Conservation (phyloP, 2,888 invertebrate genomes). For the Spisula solida region DNA sequence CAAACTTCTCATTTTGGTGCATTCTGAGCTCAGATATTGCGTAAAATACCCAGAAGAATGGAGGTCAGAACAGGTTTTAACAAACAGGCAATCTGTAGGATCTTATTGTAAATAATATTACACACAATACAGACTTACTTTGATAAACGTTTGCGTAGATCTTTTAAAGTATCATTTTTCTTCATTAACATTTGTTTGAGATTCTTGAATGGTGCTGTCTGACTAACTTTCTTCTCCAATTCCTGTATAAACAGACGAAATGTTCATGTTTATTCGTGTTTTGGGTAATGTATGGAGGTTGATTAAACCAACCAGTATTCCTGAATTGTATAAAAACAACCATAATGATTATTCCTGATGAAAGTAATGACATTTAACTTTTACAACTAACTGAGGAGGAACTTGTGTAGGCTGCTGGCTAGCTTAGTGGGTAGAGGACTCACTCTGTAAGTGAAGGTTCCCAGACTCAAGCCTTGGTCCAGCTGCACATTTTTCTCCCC, state of each 20-base stretch:
- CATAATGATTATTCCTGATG: neutral
- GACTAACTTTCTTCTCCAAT: constrained; percentile 89
- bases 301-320: neutral
- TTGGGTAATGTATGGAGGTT: neutral
- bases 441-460: too few relatives aligned
- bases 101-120: neutral
- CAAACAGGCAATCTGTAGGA: too few relatives aligned
- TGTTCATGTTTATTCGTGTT: neutral
- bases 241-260: constrained; percentile 86
- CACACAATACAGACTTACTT: constrained; percentile 82
- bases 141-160: constrained; percentile 87
- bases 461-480: too few relatives aligned
- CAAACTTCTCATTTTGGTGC: too few relatives aligned
- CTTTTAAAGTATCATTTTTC: constrained; percentile 89
- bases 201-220: constrained; percentile 89
- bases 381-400: too few relatives aligned
- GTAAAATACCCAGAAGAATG: too few relatives aligned
- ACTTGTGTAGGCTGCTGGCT: too few relatives aligned
- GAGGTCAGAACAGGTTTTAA: too few relatives aligned
- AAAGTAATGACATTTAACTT: too few relatives aligned
- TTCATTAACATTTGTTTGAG: constrained; percentile 89
- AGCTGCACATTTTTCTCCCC: too few relatives aligned
- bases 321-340: neutral
- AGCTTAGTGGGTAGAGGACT: too few relatives aligned
- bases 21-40: too few relatives aligned